Percentiles rank a stretch among this genome's conserved stretches.
phyloP scores from a whole-genome alignment of 37 sponge, comb jelly and placozoan genomes.

The Diacarnus erythraeanus region DNA sequence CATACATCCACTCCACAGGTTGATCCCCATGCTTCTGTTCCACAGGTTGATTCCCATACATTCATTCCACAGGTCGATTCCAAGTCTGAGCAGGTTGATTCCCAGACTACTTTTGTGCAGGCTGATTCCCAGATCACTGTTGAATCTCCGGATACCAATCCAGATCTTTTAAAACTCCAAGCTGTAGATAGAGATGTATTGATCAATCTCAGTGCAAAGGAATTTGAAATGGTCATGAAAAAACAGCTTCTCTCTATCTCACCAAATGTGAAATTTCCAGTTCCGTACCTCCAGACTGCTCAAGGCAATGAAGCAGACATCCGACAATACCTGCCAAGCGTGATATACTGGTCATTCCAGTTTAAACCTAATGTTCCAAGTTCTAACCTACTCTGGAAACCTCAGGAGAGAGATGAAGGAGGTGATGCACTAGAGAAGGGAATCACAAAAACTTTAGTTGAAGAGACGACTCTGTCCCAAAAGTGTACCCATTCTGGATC shows the following conservation, averaged over 20 bases:
- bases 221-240: constrained; percentile 21
- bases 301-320: constrained; percentile 30
- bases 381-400: background rate
- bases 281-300: constrained; percentile 66
- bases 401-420: background rate
- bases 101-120: background rate
- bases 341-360: constrained; percentile 75
- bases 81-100: background rate
- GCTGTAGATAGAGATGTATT: constrained; percentile 3
- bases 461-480: background rate
- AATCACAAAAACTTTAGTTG: background rate
- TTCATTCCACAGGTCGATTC: background rate
- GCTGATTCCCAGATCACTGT: background rate
- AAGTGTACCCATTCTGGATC: background rate
- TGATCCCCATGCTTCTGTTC: background rate
- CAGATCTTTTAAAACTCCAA: background rate
- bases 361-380: constrained; percentile 31
- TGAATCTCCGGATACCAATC: too few species aligned
- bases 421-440: constrained; percentile 4
- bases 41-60: background rate
- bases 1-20: background rate
- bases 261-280: constrained; percentile 40
- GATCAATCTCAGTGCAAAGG: constrained; percentile 3
- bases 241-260: constrained; percentile 68
- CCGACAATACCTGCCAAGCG: constrained; percentile 53